Evolutionary conservation across 1,140 invertebrate species (phyloP), one percentile per base, ranked within the genome.

Genomic region (Listronotus oregonensis): DNA sequence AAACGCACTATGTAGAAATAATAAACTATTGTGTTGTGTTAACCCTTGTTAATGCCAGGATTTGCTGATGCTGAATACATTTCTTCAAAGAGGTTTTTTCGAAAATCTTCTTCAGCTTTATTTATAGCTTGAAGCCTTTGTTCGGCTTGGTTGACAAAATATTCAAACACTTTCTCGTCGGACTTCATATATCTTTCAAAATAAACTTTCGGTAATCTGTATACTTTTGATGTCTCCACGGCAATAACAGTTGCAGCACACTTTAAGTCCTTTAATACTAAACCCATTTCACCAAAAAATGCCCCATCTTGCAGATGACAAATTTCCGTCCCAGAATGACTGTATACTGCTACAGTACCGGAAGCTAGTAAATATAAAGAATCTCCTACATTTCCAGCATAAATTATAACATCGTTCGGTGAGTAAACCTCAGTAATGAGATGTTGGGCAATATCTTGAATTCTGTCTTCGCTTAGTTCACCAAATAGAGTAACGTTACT

Each of bases 301-400:
- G 56, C 68, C 1, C 75, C 75, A 57, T 77, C 75, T 43, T 75
- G 66, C 17, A 76, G 39, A 43, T 73, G 71, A 49, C 72, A 73
- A 17, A 76, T 64, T 68, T 76, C 85, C 68, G 80, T 82, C 18
- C 85, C 85, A 27, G 82, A 83, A 8, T 82, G 78, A 0, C 84
- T 85, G 14, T 83, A 78, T 17, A 86, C 77, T 7, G 82, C 81
- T 0, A 86, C 84, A 3, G 82, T 83, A 21, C 85, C 85, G 31
- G 73, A 80, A 0, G 80, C 79, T 8, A 86, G 73, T 58, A 86
- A 85, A 69, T 80, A 87, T 82, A 87, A 84, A 63, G 81, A 85
- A 42, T 85, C 81, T 6, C 83, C 85, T 14, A 79, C 73, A 12
- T 78, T 78, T 1, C 82, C 83, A 4, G 83, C 83, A 68, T 82